Conservation (phyloP, 2,113 vertebrate species). For the Cygnus buccinator region DNA sequence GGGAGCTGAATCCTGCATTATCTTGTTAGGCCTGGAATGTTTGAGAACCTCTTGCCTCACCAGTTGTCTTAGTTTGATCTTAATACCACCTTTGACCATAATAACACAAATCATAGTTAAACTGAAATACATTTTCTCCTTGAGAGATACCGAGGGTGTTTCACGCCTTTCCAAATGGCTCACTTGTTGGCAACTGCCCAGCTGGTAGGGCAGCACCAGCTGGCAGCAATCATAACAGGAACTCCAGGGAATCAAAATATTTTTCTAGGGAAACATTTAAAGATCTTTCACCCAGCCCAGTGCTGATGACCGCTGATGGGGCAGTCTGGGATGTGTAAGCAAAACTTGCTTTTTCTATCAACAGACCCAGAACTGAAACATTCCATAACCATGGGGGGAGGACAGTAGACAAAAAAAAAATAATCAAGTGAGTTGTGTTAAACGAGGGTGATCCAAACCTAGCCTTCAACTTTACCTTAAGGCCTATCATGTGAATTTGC, state of each 20-base stretch:
- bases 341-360: background rate
- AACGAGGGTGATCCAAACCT: background rate
- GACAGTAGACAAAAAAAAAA: background rate
- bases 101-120: background rate
- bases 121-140: background rate
- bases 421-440: background rate
- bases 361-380: background rate
- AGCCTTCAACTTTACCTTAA: background rate
- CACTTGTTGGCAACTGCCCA: background rate
- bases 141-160: background rate
- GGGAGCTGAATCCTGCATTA: background rate
- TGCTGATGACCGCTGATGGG: background rate
- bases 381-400: background rate
- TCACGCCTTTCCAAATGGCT: background rate
- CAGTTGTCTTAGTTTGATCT: background rate
- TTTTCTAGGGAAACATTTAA: background rate
- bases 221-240: background rate
- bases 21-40: background rate
- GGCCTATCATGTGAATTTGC: fast-evolving
- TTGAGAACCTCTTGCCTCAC: background rate
- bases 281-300: background rate
- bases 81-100: background rate
- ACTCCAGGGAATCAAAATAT: background rate
- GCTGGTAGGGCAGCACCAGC: background rate
- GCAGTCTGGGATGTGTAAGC: background rate